Percentiles rank a stretch among this genome's conserved stretches.
These are phyloP conservation scores for Pterophyllum scalare DNA, from an alignment of 2,113 vertebrate genomes.

Conservation along the genomic window DNA sequence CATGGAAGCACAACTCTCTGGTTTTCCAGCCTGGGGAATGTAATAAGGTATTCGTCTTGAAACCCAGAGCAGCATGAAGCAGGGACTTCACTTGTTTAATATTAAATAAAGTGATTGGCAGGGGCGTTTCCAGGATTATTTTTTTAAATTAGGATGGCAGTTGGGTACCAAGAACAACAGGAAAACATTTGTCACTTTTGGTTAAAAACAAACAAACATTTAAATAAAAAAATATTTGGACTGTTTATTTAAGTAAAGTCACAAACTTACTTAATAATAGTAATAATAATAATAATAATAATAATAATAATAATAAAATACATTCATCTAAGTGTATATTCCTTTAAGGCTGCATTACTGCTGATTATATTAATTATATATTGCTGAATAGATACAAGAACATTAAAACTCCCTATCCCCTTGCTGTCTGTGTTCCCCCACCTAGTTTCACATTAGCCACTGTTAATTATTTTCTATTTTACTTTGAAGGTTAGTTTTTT, in stretches of 20 bases:
- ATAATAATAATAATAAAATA: neutral
- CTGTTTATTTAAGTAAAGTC: too few relatives aligned
- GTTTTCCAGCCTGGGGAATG: conserved; percentile 22
- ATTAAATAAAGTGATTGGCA: neutral
- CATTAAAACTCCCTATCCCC: neutral
- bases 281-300: too few relatives aligned
- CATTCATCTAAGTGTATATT: neutral
- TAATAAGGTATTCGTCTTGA: conserved; percentile 36
- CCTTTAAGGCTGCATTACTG: too few relatives aligned
- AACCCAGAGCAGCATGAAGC: conserved; percentile 34
- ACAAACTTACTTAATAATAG: neutral
- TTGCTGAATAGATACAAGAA: neutral
- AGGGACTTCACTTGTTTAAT: conserved; percentile 1
- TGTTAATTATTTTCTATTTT: neutral
- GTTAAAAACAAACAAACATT: too few relatives aligned
- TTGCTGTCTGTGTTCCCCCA: too few relatives aligned
- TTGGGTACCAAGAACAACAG: neutral
- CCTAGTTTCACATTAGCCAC: too few relatives aligned
- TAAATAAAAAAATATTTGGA: too few relatives aligned
- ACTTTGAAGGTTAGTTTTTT: neutral
- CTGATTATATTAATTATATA: neutral
- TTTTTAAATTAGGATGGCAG: neutral
- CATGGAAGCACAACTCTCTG: conserved; percentile 39
- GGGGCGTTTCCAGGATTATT: neutral
- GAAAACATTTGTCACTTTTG: neutral